Base-by-base conservation (phyloP, 2,113 vertebrate genomes). In the Aphelocoma coerulescens region DNA sequence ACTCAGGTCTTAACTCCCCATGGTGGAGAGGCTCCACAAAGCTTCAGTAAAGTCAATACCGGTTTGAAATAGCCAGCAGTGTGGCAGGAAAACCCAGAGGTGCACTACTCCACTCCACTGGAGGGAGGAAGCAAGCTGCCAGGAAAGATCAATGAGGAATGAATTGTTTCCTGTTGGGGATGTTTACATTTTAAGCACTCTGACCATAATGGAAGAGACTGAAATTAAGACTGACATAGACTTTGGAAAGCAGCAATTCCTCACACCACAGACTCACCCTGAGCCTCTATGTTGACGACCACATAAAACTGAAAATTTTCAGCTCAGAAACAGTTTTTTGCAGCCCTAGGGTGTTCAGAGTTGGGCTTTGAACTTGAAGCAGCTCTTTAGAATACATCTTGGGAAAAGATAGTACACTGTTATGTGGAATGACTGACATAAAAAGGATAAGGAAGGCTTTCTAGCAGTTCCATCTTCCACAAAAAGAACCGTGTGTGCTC, bases 151-250 rank as follows among this genome's bases (percentile, higher is more conserved):
- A 85, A 87, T 95, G 80, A 87, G 73, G 14, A 85, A 96, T 81
- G 62, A 96, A 95, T 92, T 65, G 76, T 90, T 96, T 95, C 95
- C 96, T 87, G 79, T 37, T 57, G 68, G n/a, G 21, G 73, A 87
- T 90, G 83, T 93, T 94, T 91, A 89, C 49, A 82, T 94, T 92
- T 65, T 75, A 61, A 85, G 39, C 83, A 32, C 66, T 78, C 74
- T 71, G 65, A 65, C 79, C 83, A 44, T 78, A 81, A 86, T 87
- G 76, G 65, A 68, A 92, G 44, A 58, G 69, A 57, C 44, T 93
- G 91, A 74, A 78, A 90, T 96, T 21, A 39, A 91, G 69, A 46
- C 37, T 87, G 93, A 81, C 86, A 20, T 5, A 10, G 3, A 2
- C 63, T 82, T 61, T 41, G 44, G 52, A 59, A 86, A 86, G 43